Conservation (phyloP, 2,797 vertebrate genomes). For the Lithobates sylvaticus region DNA sequence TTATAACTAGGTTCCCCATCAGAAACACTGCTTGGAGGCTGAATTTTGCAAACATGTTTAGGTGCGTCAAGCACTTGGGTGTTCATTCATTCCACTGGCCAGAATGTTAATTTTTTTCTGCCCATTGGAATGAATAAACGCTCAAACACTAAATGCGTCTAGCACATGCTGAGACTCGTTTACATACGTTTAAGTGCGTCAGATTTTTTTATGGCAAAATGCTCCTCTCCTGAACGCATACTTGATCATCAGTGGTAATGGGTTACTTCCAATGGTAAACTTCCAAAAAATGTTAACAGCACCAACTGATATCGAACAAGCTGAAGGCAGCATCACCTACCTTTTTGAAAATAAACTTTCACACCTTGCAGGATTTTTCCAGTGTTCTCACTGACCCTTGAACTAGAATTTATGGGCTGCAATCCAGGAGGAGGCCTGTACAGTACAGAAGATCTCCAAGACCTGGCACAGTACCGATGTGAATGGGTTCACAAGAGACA, state of each 20-base stretch:
- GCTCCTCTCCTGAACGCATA: not conserved
- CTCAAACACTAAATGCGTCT: too few relatives aligned
- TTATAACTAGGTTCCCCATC: too few relatives aligned
- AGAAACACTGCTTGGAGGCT: too few relatives aligned
- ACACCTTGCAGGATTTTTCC: conserved; percentile 14
- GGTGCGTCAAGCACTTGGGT: too few relatives aligned
- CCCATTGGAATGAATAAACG: too few relatives aligned
- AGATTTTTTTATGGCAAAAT: too few relatives aligned
- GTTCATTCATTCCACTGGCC: too few relatives aligned
- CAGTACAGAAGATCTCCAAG: not conserved
- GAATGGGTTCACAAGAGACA: conserved; percentile 1
- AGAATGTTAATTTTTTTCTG: too few relatives aligned
- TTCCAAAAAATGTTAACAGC: not conserved
- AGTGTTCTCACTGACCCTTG: not conserved
- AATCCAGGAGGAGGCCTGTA: not conserved
- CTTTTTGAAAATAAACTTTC: not conserved
- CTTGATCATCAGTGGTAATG: not conserved
- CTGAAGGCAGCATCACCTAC: not conserved
- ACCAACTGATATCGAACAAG: not conserved
- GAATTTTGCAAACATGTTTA: too few relatives aligned
- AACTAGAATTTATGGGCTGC: not conserved
- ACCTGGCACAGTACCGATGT: conserved; percentile 17
- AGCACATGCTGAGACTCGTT: too few relatives aligned
- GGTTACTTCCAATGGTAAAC: too few relatives aligned
- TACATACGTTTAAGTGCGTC: too few relatives aligned